Conservation (phyloP, 2,113 vertebrate species). For the Picathartes gymnocephalus region DNA sequence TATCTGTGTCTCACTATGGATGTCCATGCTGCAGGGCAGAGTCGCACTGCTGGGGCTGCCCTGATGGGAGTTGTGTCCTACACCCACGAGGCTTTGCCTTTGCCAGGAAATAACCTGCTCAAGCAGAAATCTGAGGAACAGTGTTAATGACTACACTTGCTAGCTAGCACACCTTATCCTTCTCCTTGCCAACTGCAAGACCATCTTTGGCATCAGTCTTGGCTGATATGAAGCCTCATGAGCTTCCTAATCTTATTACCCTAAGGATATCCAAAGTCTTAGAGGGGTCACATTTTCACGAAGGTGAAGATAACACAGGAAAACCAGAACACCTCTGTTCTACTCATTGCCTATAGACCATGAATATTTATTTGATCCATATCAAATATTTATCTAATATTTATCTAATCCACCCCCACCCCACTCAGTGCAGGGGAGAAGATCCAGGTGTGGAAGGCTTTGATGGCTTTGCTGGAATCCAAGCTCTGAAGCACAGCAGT, state of each 20-base stretch:
- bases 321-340: neutral
- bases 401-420: neutral
- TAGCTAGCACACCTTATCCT: neutral
- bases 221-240: rapidly evolving
- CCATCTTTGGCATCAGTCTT: neutral
- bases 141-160: neutral
- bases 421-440: neutral
- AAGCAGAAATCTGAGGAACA: neutral
- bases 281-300: neutral
- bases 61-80: neutral
- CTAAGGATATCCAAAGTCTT: neutral
- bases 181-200: neutral
- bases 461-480: neutral
- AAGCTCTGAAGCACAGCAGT: neutral
- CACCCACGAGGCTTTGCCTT: neutral
- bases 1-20: neutral
- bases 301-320: neutral
- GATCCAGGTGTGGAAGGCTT: neutral
- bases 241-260: neutral
- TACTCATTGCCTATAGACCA: neutral
- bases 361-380: neutral
- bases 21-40: neutral
- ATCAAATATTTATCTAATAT: too few species aligned
- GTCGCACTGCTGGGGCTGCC: neutral
- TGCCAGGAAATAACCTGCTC: neutral